Percentiles rank a stretch among this genome's conserved stretches.
Evolutionary conservation across 2,888 invertebrate species (phyloP).

Genomic region (Apeira syringaria): DNA sequence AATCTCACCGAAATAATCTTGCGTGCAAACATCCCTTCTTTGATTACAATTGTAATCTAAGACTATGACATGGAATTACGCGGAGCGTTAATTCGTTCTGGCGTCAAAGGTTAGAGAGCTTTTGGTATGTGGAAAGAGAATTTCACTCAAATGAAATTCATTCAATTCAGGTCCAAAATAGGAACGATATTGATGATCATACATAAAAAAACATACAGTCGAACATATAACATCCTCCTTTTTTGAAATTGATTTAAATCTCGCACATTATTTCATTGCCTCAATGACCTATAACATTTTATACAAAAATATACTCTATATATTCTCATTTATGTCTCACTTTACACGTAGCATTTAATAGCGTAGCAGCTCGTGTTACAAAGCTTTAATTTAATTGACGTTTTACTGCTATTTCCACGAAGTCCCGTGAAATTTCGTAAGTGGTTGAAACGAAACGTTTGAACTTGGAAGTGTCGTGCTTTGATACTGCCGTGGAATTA

Average conservation of each 20-base stretch:
- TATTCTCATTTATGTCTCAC: too few relatives aligned
- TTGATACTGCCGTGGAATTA: not conserved
- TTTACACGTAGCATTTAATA: slow-evolving; percentile 18
- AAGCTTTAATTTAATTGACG: slow-evolving; percentile 35
- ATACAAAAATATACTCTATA: too few relatives aligned
- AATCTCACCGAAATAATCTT: slow-evolving; percentile 27
- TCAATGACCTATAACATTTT: too few relatives aligned
- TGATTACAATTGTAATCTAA: slow-evolving; percentile 43
- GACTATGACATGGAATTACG: slow-evolving; percentile 36
- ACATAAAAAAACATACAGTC: too few relatives aligned
- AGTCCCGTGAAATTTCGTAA: slow-evolving; percentile 11
- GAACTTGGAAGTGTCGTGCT: not conserved
- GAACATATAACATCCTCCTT: too few relatives aligned
- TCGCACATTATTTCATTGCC: too few relatives aligned
- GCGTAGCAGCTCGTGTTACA: slow-evolving; percentile 20
- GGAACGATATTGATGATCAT: too few relatives aligned
- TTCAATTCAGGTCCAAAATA: too few relatives aligned
- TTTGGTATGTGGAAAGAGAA: slow-evolving; percentile 7
- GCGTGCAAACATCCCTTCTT: slow-evolving; percentile 31
- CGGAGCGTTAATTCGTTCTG: slow-evolving; percentile 24
- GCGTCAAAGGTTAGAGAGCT: slow-evolving; percentile 11
- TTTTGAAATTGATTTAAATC: too few relatives aligned
- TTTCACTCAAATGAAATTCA: too few relatives aligned
- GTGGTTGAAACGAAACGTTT: slow-evolving; percentile 8
- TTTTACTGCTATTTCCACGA: slow-evolving; percentile 19